phyloP scores from a whole-genome alignment of 2,888 invertebrate genomes.

The Eretmocerus hayati region DNA sequence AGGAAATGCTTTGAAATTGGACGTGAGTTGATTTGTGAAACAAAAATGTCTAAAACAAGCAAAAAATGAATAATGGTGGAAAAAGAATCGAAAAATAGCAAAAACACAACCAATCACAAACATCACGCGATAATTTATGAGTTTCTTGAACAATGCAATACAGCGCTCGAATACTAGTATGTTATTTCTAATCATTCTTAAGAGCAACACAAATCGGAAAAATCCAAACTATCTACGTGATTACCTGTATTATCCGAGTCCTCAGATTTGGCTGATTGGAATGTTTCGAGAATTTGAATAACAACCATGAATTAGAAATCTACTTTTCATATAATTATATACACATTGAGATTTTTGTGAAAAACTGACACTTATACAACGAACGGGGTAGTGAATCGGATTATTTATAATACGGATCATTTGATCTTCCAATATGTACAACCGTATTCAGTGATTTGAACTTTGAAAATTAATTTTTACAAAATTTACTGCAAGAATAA shows the following conservation, averaged over 20 bases:
- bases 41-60: too few species aligned
- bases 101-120: too few species aligned
- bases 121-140: too few species aligned
- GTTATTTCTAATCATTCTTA: not conserved
- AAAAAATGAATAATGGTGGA: too few species aligned
- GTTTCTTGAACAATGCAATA: too few species aligned
- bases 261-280: constrained; percentile 40
- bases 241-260: constrained; percentile 47
- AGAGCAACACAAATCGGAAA: too few species aligned
- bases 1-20: too few species aligned
- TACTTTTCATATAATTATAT: constrained; percentile 13
- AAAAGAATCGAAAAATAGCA: too few species aligned
- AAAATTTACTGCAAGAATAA: not conserved
- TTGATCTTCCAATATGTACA: not conserved
- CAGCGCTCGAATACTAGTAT: too few species aligned
- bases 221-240: constrained; percentile 16
- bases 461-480: not conserved
- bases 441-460: not conserved
- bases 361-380: too few species aligned
- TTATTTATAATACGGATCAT: not conserved
- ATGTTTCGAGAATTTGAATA: constrained; percentile 7
- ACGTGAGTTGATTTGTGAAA: too few species aligned
- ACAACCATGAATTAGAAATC: constrained; percentile 11
- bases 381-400: too few species aligned
- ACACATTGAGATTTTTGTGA: not conserved